phyloP scores from a whole-genome alignment of 2,113 vertebrate genomes.

The Ondatra zibethicus region DNA sequence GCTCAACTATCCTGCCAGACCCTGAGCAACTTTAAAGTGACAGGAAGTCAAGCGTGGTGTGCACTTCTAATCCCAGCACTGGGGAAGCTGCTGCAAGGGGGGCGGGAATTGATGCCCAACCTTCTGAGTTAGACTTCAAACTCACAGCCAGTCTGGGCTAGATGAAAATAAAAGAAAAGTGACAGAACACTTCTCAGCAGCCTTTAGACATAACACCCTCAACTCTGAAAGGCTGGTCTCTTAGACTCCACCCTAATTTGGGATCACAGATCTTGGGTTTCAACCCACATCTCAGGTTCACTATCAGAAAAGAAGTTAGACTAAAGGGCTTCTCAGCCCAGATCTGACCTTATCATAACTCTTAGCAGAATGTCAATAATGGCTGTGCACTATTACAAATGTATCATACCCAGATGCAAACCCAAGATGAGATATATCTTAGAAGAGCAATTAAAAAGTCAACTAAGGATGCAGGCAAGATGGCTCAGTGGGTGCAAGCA shows the following conservation, averaged over 20 bases:
- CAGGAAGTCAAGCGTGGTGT: neutral
- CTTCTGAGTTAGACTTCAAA: neutral
- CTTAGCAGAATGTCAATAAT: constrained; percentile 1
- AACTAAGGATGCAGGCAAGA: neutral
- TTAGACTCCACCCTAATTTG: constrained; percentile 37
- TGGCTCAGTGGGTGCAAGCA: neutral
- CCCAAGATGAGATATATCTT: neutral
- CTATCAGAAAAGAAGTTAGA: constrained; percentile 51
- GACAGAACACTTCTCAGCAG: neutral
- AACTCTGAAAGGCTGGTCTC: neutral
- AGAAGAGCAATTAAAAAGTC: constrained; percentile 29
- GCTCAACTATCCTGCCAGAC: neutral
- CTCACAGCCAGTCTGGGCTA: neutral
- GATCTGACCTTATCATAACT: constrained; percentile 45
- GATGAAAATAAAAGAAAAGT: neutral
- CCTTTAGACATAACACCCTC: neutral
- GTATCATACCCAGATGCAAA: neutral
- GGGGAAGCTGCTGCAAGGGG: neutral
- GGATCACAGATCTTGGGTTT: constrained; percentile 33
- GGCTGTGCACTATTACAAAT: constrained; percentile 15
- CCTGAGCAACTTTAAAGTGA: neutral
- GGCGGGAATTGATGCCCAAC: neutral
- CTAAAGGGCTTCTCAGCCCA: neutral
- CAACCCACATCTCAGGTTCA: constrained; percentile 59
- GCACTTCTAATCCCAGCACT: neutral